These are phyloP conservation scores for Synergus umbraculus DNA, from an alignment of 2,888 invertebrate genomes.

Conservation along the genomic window DNA sequence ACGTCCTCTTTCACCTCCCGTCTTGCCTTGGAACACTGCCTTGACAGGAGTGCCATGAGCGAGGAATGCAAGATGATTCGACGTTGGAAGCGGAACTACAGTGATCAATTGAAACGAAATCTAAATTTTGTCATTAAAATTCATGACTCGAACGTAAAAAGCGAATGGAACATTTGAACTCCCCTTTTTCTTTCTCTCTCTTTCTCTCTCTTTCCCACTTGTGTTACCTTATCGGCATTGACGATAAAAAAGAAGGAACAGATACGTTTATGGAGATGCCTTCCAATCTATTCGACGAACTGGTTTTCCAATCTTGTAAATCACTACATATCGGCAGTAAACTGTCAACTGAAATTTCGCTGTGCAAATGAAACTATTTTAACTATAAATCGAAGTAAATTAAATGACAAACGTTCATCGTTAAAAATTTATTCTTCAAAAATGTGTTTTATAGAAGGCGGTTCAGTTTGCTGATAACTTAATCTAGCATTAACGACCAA, in stretches of 20 bases:
- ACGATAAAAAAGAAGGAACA: slow-evolving; percentile 15
- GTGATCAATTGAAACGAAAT: slow-evolving; percentile 30
- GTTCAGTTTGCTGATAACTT: slow-evolving; percentile 21
- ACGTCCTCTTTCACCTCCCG: slow-evolving; percentile 17
- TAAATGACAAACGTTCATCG: slow-evolving; percentile 24
- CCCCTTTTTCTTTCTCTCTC: neutral
- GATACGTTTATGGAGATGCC: slow-evolving; percentile 38
- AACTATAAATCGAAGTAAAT: slow-evolving; percentile 29
- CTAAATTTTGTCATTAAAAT: slow-evolving; percentile 22
- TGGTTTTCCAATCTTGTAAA: slow-evolving; percentile 37
- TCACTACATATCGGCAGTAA: slow-evolving; percentile 36
- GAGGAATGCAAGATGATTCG: slow-evolving; percentile 32
- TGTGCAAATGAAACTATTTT: slow-evolving; percentile 35
- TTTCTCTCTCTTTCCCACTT: slow-evolving; percentile 2
- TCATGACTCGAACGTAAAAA: slow-evolving; percentile 13
- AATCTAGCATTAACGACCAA: slow-evolving; percentile 37
- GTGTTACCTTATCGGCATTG: slow-evolving; percentile 15
- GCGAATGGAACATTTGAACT: neutral
- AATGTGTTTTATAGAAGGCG: slow-evolving; percentile 23
- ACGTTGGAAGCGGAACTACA: slow-evolving; percentile 29
- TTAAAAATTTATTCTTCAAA: slow-evolving; percentile 9
- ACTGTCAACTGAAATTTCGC: slow-evolving; percentile 37
- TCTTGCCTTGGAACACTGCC: neutral
- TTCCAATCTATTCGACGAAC: slow-evolving; percentile 31
- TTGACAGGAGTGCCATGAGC: slow-evolving; percentile 12